Evolutionary conservation across 2,113 vertebrate genomes (phyloP), one percentile per base, ranked within the genome.

Genomic region (Dicrurus megarhynchus): DNA sequence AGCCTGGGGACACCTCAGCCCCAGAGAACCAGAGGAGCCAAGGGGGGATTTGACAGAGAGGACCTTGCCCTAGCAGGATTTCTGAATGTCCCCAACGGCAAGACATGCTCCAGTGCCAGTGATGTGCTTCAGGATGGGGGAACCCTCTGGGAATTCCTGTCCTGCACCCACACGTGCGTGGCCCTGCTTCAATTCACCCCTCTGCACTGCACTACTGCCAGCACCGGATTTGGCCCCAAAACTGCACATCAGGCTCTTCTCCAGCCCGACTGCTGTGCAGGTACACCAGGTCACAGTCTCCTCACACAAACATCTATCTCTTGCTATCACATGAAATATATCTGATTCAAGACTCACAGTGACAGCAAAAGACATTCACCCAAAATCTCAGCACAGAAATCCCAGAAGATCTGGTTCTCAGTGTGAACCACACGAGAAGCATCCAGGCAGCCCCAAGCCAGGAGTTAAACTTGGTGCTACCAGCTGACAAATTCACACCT

Each of bases 321-420:
- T 37, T 41, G 27, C 10, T 37, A 46, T 13, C 14, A 2, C 13
- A 33, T 2, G 1, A 80, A 52, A 77, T 1, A 1, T 1, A 30
- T 26, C 52, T 16, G 20, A 59, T 42, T 57, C 21, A 59, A n/a
- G 46, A 52, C 33, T 37, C 33, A 50, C 33, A 32, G 18, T 10
- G 39, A 18, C 3, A n/a, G 18, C 11, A 59, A 27, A 60, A 90
- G 42, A 42, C 6, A 26, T 30, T 46, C 47, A 35, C 19, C 18
- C 39, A 55, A 55, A 30, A 42, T 6, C 24, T 21, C 35, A 47
- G 6, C 20, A 28, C 6, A 52, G 57, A 44, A 63, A 53, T 21
- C 53, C 30, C 30, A 50, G 7, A 21, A 20, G 59, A 56, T 50
- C 18, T 55, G 15, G 27, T 20, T 59, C 57, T 68, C 28, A 10